These are phyloP conservation scores for Saxidomus purpurata DNA, from an alignment of 1,140 invertebrate genomes.

Conservation along the genomic window DNA sequence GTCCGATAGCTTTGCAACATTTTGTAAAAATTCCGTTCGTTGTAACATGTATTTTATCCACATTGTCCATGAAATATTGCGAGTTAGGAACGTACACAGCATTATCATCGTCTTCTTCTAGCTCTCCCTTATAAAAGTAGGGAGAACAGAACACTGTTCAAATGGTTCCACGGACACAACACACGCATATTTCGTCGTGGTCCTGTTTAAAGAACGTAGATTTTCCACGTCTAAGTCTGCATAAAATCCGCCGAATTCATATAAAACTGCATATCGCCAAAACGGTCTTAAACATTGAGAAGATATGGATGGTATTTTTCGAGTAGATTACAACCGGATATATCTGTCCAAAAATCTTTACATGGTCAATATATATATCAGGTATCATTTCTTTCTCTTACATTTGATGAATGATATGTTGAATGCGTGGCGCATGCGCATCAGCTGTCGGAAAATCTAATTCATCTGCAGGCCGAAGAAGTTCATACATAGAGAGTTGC, in stretches of 20 bases:
- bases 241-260: constrained; percentile 81
- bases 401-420: constrained; percentile 82
- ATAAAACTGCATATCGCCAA: constrained; percentile 78
- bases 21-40: not conserved
- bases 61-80: constrained; percentile 14
- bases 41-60: not conserved
- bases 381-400: constrained; percentile 76
- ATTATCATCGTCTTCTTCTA: constrained; percentile 12
- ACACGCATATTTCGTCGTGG: constrained; percentile 74
- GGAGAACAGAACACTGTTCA: constrained; percentile 70
- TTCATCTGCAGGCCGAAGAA: not conserved
- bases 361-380: constrained; percentile 66
- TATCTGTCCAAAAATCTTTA: constrained; percentile 81
- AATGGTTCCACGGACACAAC: constrained; percentile 80
- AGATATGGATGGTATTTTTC: constrained; percentile 73
- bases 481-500: too few relatives aligned
- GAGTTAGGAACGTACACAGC: constrained; percentile 42
- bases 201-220: constrained; percentile 71
- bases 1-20: too few relatives aligned
- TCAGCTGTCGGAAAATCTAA: constrained; percentile 65
- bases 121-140: constrained; percentile 33
- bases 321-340: constrained; percentile 73
- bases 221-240: constrained; percentile 80
- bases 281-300: constrained; percentile 73
- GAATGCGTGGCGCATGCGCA: constrained; percentile 61